Evolutionary conservation across 1,140 invertebrate genomes (phyloP), one percentile per base, ranked within the genome.

Genomic region (fruit fly (Drosophila melanogaster)): DNA sequence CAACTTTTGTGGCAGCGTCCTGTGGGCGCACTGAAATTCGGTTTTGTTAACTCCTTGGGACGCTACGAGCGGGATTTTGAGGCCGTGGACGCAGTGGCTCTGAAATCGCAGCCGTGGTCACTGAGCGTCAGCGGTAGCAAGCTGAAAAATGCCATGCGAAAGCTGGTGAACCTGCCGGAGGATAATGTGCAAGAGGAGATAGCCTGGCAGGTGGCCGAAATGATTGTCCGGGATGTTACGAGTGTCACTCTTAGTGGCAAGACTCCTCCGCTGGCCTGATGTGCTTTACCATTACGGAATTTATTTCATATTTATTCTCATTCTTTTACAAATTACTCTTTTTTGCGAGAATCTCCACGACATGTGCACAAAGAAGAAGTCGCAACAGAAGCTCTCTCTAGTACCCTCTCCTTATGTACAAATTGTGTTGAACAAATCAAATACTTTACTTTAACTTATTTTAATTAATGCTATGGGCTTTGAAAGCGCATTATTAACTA

Each of bases 121-220:
- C 41, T 92, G 19, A 74, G 71, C 19, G 87, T 80, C 65, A 71
- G 67, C 11, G 67, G 67, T 2, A 71, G 17, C 14, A 71, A 93
- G 50, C 92, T 95, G 49, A 94, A 93, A 77, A 94, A 94, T 91
- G 96, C 95, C 70, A 95, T 97, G 44, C 96, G 95, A 89, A 95
- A 95, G 92, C 93, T 97, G 86, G 95, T 97, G 51, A 95, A 96
- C 93, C 94, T 95, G 61, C 96, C 96, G 44, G 95, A 97, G 92
- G 95, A 97, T 80, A 96, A 97, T 94, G 95, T 96, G 43, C 96
- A 98, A 93, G 97, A 98, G 93, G 97, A 98, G 91, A 95, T 98
- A 93, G 98, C 98, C 30, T 97, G 97, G 96, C 96, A 97, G 93
- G 96, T 98, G 66, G 97, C 98, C 17, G 96, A 98, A 92, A 98